phyloP scores from a whole-genome alignment of 2,797 vertebrate genomes.

The Peromyscus aztecus region DNA sequence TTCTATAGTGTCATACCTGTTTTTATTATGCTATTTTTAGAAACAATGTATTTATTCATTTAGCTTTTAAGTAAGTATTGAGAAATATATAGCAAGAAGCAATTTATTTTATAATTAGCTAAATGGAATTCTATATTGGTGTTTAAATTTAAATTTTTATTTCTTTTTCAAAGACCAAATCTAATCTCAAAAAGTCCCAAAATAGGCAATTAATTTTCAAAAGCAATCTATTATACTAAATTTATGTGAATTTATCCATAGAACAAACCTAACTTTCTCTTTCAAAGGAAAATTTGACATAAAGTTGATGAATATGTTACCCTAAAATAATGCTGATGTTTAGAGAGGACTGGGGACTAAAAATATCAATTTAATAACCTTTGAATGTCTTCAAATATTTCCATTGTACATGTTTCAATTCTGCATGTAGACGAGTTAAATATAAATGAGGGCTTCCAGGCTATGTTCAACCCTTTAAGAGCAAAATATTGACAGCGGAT shows the following conservation, averaged over 20 bases:
- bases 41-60: neutral
- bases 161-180: conserved; percentile 66
- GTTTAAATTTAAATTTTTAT: conserved; percentile 70
- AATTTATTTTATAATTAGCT: conserved; percentile 45
- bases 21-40: neutral
- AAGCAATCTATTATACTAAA: neutral
- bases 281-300: neutral
- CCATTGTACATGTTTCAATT: neutral
- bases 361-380: neutral
- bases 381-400: conserved; percentile 13
- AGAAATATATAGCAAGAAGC: conserved; percentile 21
- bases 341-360: neutral
- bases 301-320: conserved; percentile 14
- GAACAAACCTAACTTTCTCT: conserved; percentile 15
- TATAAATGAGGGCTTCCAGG: neutral
- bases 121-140: conserved; percentile 54
- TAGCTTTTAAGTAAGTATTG: neutral
- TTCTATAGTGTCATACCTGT: neutral
- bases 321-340: neutral
- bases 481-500: neutral
- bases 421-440: conserved; percentile 11
- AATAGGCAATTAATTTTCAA: conserved; percentile 20
- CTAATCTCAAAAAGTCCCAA: conserved; percentile 8
- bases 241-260: conserved; percentile 45
- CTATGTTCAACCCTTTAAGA: neutral